These are phyloP conservation scores for Drosophila melanica DNA, from an alignment of 1,140 invertebrate genomes.

Conservation along the genomic window DNA sequence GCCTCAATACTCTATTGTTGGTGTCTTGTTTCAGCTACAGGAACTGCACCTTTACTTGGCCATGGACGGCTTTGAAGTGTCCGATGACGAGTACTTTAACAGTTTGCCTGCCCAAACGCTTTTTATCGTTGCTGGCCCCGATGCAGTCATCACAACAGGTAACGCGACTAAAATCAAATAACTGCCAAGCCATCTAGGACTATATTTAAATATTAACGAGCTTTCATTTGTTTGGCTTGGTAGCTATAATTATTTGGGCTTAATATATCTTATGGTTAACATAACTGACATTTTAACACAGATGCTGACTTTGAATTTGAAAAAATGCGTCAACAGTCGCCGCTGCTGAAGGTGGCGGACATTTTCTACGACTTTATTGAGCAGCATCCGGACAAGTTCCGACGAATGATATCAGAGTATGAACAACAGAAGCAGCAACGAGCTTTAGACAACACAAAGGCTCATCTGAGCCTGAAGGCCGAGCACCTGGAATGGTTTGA, in stretches of 20 bases:
- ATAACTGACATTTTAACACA: slow-evolving; percentile 12
- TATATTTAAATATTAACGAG: no score
- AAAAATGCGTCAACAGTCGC: slow-evolving; percentile 70
- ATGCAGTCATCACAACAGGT: slow-evolving; percentile 88
- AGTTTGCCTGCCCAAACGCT: slow-evolving; percentile 89
- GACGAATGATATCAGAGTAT: slow-evolving; percentile 77
- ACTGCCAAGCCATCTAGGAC: neutral
- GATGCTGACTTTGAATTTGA: slow-evolving; percentile 80
- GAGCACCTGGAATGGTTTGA: slow-evolving; percentile 91
- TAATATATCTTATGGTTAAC: neutral
- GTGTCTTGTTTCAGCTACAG: slow-evolving; percentile 50
- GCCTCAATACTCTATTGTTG: slow-evolving; percentile 4
- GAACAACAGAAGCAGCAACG: slow-evolving; percentile 61
- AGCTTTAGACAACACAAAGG: slow-evolving; percentile 72
- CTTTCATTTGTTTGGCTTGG: no score
- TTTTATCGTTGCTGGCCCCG: slow-evolving; percentile 87
- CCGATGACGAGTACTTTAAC: slow-evolving; percentile 89
- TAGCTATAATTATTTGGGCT: no score
- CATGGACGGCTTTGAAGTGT: slow-evolving; percentile 89
- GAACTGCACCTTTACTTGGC: slow-evolving; percentile 85
- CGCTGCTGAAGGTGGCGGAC: slow-evolving; percentile 72
- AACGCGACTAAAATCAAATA: slow-evolving; percentile 41
- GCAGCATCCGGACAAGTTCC: slow-evolving; percentile 77
- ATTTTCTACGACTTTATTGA: slow-evolving; percentile 82
- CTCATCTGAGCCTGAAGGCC: slow-evolving; percentile 85